Percentiles rank a stretch among this genome's conserved stretches.
Evolutionary conservation across 1,140 invertebrate species (phyloP).

Genomic region (Sesamia nonagrioides): DNA sequence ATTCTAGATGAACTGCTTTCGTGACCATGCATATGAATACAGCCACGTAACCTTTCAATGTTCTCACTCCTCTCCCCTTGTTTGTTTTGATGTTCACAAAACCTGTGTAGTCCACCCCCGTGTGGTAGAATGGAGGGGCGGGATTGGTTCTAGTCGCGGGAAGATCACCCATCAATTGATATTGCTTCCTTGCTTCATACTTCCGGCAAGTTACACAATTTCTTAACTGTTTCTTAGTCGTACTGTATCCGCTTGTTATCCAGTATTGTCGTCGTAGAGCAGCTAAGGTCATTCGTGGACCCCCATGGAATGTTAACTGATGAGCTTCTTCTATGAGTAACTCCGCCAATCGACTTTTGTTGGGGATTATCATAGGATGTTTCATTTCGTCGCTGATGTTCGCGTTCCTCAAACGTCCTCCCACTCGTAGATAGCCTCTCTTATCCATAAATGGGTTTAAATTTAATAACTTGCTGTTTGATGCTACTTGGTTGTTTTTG

Average conservation of each 20-base stretch:
- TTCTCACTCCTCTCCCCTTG: conserved; percentile 58
- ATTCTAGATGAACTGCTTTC: conserved; percentile 82
- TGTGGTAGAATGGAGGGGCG: conserved; percentile 59
- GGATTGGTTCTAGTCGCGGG: conserved; percentile 51
- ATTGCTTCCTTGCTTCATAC: conserved; percentile 38
- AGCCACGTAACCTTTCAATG: conserved; percentile 52
- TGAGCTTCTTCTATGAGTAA: not conserved
- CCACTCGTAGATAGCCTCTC: not conserved
- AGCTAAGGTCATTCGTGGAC: not conserved
- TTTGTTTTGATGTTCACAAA: conserved; percentile 58
- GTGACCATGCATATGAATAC: conserved; percentile 77
- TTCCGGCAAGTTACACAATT: conserved; percentile 60
- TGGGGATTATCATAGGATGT: not conserved
- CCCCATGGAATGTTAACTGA: not conserved
- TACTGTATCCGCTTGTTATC: conserved; percentile 53
- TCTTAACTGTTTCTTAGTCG: conserved; percentile 43
- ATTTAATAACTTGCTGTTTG: not conserved
- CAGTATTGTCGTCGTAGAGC: conserved; percentile 58
- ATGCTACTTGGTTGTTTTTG: not conserved
- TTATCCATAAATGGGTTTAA: not conserved
- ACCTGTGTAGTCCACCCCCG: conserved; percentile 70
- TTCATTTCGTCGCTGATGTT: not conserved
- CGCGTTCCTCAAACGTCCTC: not conserved
- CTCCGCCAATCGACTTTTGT: not conserved
- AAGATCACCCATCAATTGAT: conserved; percentile 67